These are phyloP conservation scores for Acyrthosiphon pisum DNA, from an alignment of 1,140 invertebrate genomes.

Conservation along the genomic window DNA sequence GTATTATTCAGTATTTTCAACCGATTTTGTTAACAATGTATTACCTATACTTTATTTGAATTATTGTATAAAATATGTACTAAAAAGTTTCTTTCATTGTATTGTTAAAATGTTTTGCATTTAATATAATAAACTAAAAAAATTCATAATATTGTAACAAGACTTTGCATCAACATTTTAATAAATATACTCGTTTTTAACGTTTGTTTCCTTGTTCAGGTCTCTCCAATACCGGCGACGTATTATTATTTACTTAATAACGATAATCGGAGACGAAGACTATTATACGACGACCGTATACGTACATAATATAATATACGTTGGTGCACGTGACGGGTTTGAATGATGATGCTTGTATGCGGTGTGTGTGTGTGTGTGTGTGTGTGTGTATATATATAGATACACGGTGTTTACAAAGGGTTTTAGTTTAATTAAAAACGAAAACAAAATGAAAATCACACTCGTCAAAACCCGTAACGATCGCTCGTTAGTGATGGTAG, in stretches of 20 bases:
- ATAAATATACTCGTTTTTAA: neutral
- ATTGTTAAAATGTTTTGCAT: too few relatives aligned
- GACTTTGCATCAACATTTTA: neutral
- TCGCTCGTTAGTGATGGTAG: slow-evolving; percentile 35
- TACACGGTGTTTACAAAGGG: slow-evolving; percentile 28
- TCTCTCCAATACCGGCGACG: neutral
- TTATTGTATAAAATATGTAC: too few relatives aligned
- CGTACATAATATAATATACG: neutral
- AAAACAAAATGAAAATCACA: slow-evolving; percentile 38
- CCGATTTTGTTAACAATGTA: too few relatives aligned
- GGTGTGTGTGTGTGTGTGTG: neutral
- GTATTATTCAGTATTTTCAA: too few relatives aligned
- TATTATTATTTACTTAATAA: neutral
- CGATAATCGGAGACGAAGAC: neutral
- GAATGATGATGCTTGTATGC: slow-evolving; percentile 21
- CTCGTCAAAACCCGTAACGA: slow-evolving; percentile 52
- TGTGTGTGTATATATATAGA: neutral
- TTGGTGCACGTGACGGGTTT: slow-evolving; percentile 12
- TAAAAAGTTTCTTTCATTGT: too few relatives aligned
- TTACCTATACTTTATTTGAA: too few relatives aligned
- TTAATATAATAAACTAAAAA: too few relatives aligned
- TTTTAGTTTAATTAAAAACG: slow-evolving; percentile 44
- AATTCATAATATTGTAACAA: neutral
- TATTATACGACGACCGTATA: neutral
- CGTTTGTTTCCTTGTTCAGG: neutral